Percentiles rank a stretch among this genome's conserved stretches.
Evolutionary conservation across 2,113 vertebrate genomes (phyloP).

Genomic region (Ophthalmolycus amberensis): DNA sequence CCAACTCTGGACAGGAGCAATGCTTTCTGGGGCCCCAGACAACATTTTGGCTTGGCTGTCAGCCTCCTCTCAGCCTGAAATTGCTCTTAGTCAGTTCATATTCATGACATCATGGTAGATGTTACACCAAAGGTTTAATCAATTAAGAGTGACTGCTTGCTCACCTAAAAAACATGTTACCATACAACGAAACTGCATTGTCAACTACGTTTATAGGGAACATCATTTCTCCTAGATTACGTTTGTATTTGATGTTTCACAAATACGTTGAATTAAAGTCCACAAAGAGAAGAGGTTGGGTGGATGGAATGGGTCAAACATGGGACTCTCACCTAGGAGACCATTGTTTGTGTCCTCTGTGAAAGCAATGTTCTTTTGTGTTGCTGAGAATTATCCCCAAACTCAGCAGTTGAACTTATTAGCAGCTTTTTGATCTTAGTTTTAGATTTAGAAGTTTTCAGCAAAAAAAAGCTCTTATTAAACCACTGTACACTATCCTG

Average conservation of each 20-base stretch:
- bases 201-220: neutral
- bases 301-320: neutral
- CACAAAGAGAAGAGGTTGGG: no score
- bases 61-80: constrained; percentile 3
- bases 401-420: neutral
- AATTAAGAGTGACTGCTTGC: neutral
- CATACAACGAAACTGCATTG: neutral
- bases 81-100: neutral
- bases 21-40: constrained; percentile 17
- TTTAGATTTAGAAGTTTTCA: neutral
- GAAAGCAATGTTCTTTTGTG: no score
- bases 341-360: no score
- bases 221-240: neutral
- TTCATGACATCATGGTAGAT: neutral
- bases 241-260: neutral
- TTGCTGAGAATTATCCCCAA: no score
- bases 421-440: neutral
- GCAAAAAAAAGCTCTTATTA: neutral
- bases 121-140: neutral
- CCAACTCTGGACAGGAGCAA: constrained; percentile 15
- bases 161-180: neutral
- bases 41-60: constrained; percentile 14
- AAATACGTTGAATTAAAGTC: neutral
- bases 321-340: no score
- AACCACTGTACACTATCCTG: neutral